Base-by-base conservation (phyloP, 2,888 invertebrate genomes). In the Myopa tessellatipennis region DNA sequence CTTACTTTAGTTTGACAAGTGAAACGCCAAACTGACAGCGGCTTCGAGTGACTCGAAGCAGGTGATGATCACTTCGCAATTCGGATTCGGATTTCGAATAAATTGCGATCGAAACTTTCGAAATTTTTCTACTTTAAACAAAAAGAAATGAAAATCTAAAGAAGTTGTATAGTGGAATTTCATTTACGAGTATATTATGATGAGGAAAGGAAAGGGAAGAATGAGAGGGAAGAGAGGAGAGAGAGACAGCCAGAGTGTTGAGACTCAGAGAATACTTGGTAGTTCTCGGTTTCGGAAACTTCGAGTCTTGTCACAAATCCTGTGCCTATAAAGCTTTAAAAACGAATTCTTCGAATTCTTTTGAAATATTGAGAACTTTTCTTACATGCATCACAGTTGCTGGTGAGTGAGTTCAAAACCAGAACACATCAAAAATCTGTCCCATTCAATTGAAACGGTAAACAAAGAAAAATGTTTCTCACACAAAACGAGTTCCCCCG, bases 401-500 rank as follows among this genome's bases (percentile, higher is more conserved):
- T 69, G 40, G 50, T 38, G 50, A 16, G 16, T 45, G 45, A 6
- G 0, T 45, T 40, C 50, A 16, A 50, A 69, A 40, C 40, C 14
- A 69, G 18, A 26, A 26, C 26, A 38, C 40, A 14, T 38, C 14
- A 36, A 38, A 38, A 38, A 5, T 34, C n/a, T 18, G 8, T 36
- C n/a, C 12, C 6, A 67, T 36, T 5, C 16, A 36, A 36, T 18
- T 26, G 14, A 40, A 40, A 36, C 7, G 26, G 34, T 26, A 26
- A 26, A 26, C 63, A 65, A 38, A n/a, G 16, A 7, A 34, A 69
- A 52, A 69, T 50, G 69, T 55, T 70, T 70, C 70, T 70, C 70
- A 70, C 70, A 55, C 36, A 36, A 70, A 34, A 55, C 5, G 14
- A 6, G 45, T 45, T 61, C 26, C 61, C n/a, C 61, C 18, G 61